A percentile compares a stretch with the other conserved stretches of the same genome.
Conservation (phyloP, 2,797 vertebrate species). For the Sebastes alutus region DNA sequence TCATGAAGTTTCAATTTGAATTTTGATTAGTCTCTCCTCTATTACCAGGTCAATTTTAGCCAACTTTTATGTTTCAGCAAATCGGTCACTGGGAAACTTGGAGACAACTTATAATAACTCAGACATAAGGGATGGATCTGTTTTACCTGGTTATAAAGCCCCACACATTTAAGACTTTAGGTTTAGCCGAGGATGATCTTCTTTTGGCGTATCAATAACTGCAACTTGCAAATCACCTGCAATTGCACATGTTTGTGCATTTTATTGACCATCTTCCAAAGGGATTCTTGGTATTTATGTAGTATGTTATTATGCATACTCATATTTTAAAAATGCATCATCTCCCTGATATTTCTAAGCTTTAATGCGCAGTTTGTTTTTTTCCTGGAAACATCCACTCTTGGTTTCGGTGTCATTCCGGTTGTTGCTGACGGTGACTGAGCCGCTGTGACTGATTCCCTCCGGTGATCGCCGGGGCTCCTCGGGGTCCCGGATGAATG, state of each 20-base stretch:
- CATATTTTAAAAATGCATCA: background rate
- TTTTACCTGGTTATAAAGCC: background rate
- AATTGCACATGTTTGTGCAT: background rate
- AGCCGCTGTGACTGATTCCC: slow-evolving; percentile 53
- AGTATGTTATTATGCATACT: background rate
- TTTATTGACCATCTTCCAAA: background rate
- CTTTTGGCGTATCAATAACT: background rate
- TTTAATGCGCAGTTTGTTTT: background rate
- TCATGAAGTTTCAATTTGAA: background rate
- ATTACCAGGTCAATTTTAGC: background rate
- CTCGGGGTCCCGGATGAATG: slow-evolving; percentile 65
- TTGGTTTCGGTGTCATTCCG: slow-evolving; percentile 16
- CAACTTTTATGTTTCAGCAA: background rate
- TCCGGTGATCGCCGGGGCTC: slow-evolving; percentile 55
- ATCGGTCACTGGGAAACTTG: background rate
- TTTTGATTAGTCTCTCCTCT: background rate
- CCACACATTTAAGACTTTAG: background rate
- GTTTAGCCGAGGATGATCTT: background rate
- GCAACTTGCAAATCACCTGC: background rate
- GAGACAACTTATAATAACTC: background rate
- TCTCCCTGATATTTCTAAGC: background rate
- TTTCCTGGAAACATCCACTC: slow-evolving; percentile 4
- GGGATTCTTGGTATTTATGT: background rate
- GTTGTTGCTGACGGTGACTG: slow-evolving; percentile 47
- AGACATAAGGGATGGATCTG: background rate